Evolutionary conservation across 1,140 invertebrate species (phyloP).

Genomic region (Eriosoma lanigerum): DNA sequence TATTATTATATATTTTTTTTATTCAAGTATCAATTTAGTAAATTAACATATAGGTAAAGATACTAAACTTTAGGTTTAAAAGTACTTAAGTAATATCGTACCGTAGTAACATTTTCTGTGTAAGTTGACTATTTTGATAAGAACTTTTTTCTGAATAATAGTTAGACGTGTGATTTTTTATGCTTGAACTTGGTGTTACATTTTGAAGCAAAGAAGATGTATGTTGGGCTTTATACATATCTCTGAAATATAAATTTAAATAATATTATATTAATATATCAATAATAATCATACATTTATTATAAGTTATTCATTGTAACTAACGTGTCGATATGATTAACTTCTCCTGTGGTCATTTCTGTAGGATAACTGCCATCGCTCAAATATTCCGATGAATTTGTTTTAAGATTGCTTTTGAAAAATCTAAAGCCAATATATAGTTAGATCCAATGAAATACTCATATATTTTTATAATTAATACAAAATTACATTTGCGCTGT

Average conservation of each 20-base stretch:
- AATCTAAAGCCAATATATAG: constrained; percentile 62
- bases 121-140: constrained; percentile 33
- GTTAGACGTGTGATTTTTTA: not conserved
- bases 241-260: not conserved
- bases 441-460: constrained; percentile 35
- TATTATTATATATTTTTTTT: not conserved
- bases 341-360: not conserved
- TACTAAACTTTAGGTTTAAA: no score
- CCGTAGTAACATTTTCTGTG: constrained; percentile 37
- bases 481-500: constrained; percentile 28
- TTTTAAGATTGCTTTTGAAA: constrained; percentile 78
- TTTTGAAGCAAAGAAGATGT: not conserved
- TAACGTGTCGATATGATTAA: constrained; percentile 5
- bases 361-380: constrained; percentile 1
- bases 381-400: constrained; percentile 59
- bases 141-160: constrained; percentile 9
- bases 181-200: not conserved
- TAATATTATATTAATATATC: not conserved
- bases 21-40: not conserved
- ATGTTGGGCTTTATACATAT: constrained; percentile 2
- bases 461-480: constrained; percentile 17
- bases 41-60: not conserved
- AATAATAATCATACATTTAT: not conserved
- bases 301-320: not conserved
- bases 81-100: not conserved